Base-by-base conservation (phyloP, 1,140 invertebrate species). In the Bombus ignitus region DNA sequence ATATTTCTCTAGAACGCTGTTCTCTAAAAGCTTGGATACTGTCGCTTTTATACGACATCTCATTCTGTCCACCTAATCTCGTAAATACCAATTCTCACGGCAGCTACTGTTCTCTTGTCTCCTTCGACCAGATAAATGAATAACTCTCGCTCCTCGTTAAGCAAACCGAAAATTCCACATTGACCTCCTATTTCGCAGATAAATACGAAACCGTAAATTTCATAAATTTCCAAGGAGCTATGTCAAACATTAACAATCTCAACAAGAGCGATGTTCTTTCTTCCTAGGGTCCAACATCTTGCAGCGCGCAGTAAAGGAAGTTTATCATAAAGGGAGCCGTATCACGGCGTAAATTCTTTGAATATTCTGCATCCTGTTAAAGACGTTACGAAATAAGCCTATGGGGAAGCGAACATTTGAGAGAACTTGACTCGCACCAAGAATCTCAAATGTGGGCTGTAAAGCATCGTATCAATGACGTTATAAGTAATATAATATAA, bases 21-120 rank as follows among this genome's bases (percentile, higher is more conserved):
- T 37, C 32, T 37, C 39, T 1, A 5, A 57, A 15, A 3, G 13
- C 15, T 35, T 37, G 28, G 25, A 65, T 15, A n/a, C 9, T 22
- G 39, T 37, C 22, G 37, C 28, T n/a, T 47, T 53, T 66, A 22
- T 22, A 35, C 47, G 74, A 62, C n/a, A 35, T 47, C 5, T 6
- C 0, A 39, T 39, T 39, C 37, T 39, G 62, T 4, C 42, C 9
- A 13, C 3, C 4, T 15, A 75, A 22, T 0, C 42, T 28, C 72
- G 28, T 75, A 83, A 76, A 83, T 76, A 83, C 44, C 35, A 53
- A 83, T 83, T 28, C 35, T 44, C 72, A 13, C 6, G 42, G 32
- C 44, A 53, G 25, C 10, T 28, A 37, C 10, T 10, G 22, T 53
- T 53, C 18, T 35, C 59, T 47, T 39, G 74, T 39, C 37, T 66